phyloP scores from a whole-genome alignment of 2,113 vertebrate species.

The Laterallus jamaicensis region DNA sequence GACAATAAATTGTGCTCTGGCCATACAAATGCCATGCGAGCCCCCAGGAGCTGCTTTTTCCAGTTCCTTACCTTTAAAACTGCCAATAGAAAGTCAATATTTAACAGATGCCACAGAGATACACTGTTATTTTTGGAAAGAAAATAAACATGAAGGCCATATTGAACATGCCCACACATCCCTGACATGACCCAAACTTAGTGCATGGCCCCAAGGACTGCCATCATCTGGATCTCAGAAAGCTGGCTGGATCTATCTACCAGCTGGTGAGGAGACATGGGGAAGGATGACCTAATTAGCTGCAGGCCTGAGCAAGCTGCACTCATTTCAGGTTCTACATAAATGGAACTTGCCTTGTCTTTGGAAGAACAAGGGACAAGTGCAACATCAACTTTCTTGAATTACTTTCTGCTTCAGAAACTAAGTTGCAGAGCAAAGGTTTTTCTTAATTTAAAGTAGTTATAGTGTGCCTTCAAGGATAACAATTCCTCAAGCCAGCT shows the following conservation, averaged over 20 bases:
- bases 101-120: slow-evolving; percentile 14
- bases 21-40: not conserved
- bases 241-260: not conserved
- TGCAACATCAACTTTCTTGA: not conserved
- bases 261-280: not conserved
- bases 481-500: not conserved
- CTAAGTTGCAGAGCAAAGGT: not conserved
- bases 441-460: not conserved
- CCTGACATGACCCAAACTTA: not conserved
- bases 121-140: not conserved
- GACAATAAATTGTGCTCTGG: fast-evolving
- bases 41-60: not conserved
- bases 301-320: not conserved
- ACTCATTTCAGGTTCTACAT: slow-evolving; percentile 70
- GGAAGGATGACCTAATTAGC: fast-evolving
- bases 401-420: not conserved
- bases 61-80: not conserved
- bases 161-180: not conserved
- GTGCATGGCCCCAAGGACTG: not conserved
- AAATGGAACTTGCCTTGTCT: not conserved
- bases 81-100: not conserved
- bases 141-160: not conserved
- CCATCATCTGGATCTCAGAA: not conserved
- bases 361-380: slow-evolving; percentile 58
- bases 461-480: not conserved